These are phyloP conservation scores for Caretta caretta DNA, from an alignment of 2,113 vertebrate species.

Conservation along the genomic window DNA sequence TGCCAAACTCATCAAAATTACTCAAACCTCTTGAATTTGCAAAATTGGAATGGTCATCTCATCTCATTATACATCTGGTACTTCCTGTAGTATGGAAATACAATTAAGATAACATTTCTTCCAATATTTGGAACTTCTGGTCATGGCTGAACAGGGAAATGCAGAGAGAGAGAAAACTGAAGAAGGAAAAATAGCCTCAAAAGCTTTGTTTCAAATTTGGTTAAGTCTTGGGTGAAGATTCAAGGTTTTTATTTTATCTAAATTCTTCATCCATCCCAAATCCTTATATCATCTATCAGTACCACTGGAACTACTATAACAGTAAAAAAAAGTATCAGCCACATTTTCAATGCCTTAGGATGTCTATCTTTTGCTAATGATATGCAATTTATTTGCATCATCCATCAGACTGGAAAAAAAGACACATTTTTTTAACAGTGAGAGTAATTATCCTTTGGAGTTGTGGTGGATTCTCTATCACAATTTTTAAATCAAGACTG, in stretches of 20 bases:
- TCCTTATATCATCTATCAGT: neutral
- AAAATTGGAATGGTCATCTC: neutral
- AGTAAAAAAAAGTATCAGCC: neutral
- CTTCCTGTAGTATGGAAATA: neutral
- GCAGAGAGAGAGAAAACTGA: neutral
- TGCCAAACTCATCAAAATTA: neutral
- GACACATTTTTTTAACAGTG: neutral
- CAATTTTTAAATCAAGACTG: neutral
- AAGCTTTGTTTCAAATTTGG: neutral
- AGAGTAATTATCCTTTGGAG: neutral
- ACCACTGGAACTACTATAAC: neutral
- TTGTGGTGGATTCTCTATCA: neutral
- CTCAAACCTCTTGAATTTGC: neutral
- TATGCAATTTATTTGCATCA: neutral
- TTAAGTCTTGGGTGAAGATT: neutral
- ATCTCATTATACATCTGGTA: neutral
- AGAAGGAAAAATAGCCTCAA: neutral
- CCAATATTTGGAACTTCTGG: neutral
- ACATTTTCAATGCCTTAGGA: rapidly evolving
- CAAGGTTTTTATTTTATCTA: neutral
- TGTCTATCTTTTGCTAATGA: neutral
- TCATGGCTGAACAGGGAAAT: neutral
- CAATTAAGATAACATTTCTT: neutral
- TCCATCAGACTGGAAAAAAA: neutral
- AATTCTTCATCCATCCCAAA: neutral